Evolutionary conservation across 2,113 vertebrate species (phyloP).

Genomic region (Entomyzon cyanotis): DNA sequence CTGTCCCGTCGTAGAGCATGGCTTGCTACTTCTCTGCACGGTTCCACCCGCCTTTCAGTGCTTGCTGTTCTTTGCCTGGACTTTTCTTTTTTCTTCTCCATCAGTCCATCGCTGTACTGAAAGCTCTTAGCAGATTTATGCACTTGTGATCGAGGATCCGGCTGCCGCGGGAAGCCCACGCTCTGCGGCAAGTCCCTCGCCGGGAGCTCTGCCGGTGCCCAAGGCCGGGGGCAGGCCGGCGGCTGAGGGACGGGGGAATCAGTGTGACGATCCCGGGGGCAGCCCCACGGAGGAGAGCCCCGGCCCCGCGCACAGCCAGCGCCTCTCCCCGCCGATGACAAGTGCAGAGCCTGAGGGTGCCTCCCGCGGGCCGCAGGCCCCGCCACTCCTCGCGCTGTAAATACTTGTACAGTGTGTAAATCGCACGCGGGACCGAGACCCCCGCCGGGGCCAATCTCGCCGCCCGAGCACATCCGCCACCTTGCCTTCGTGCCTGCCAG

Average conservation of each 20-base stretch:
- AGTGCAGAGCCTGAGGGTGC: constrained; percentile 26
- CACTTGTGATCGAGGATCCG: constrained; percentile 75
- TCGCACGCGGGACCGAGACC: constrained; percentile 65
- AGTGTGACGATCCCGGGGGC: neutral
- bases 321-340: neutral
- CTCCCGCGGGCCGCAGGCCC: constrained; percentile 6
- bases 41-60: constrained; percentile 84
- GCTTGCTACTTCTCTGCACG: constrained; percentile 90
- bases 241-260: neutral
- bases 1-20: constrained; percentile 91
- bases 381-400: constrained; percentile 81
- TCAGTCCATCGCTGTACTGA: constrained; percentile 74
- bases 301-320: neutral
- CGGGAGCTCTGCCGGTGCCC: neutral
- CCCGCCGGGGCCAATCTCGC: constrained; percentile 74
- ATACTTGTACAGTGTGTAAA: constrained; percentile 91
- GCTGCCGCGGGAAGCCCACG: neutral
- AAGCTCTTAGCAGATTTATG: constrained; percentile 81
- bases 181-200: neutral
- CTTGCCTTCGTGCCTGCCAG: constrained; percentile 62
- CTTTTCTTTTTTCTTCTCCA: constrained; percentile 68
- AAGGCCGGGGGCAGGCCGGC: neutral
- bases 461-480: constrained; percentile 82
- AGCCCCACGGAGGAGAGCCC: neutral
- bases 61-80: constrained; percentile 78